phyloP scores from a whole-genome alignment of 1,140 invertebrate species.

The Euura saliciscinereae region DNA sequence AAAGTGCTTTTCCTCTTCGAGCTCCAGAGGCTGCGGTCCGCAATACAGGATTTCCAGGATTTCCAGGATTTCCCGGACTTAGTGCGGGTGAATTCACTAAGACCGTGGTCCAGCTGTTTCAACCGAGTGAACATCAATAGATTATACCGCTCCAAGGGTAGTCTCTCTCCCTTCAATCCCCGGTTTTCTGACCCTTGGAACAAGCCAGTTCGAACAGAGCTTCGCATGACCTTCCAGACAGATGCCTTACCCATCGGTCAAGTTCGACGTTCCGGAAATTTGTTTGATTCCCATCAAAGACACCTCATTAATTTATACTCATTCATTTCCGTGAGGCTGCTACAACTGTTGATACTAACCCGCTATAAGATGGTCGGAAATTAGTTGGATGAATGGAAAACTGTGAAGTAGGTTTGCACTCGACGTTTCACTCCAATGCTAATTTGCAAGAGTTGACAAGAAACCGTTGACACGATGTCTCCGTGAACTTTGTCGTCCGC shows the following conservation, averaged over 20 bases:
- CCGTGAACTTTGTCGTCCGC: too few species aligned
- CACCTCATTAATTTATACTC: neutral
- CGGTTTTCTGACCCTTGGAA: neutral
- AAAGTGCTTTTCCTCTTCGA: neutral
- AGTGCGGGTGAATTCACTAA: slow-evolving; percentile 6
- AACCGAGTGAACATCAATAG: slow-evolving; percentile 11
- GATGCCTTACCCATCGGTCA: neutral
- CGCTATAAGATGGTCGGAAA: too few species aligned
- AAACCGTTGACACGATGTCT: too few species aligned
- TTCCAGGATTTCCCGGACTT: neutral
- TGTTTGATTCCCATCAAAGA: neutral
- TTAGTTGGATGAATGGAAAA: too few species aligned
- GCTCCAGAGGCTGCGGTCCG: neutral
- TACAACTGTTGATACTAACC: neutral
- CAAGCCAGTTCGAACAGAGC: neutral
- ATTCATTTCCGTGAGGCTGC: neutral
- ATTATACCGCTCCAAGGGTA: neutral
- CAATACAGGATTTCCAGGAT: slow-evolving; percentile 9
- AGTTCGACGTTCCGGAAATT: neutral
- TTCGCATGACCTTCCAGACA: neutral
- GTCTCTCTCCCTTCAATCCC: neutral
- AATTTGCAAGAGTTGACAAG: too few species aligned
- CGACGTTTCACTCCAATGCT: too few species aligned
- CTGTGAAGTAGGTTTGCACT: too few species aligned
- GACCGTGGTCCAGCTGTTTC: slow-evolving; percentile 11